Conservation (phyloP, 2,888 invertebrate genomes). For the Microplitis deprimator region DNA sequence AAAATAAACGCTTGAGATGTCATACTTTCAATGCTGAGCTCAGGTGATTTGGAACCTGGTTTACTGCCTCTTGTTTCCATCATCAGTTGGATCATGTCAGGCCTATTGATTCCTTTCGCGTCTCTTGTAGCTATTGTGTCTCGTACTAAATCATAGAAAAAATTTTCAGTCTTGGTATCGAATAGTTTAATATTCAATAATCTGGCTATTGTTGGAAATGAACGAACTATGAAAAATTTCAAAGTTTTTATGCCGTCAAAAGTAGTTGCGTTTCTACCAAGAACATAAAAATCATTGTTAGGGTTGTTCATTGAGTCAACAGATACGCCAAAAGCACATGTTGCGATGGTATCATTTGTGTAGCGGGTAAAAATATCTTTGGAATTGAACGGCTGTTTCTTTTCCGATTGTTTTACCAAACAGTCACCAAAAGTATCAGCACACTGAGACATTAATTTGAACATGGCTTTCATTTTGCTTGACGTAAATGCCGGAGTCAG, state of each 20-base stretch:
- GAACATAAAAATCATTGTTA: conserved; percentile 60
- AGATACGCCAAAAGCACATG: conserved; percentile 55
- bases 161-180: conserved; percentile 38
- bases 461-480: conserved; percentile 49
- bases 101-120: conserved; percentile 63
- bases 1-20: conserved; percentile 71
- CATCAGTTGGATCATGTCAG: conserved; percentile 76
- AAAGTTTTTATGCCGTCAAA: conserved; percentile 35
- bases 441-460: conserved; percentile 46
- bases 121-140: conserved; percentile 53
- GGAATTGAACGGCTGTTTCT: conserved; percentile 46
- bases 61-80: conserved; percentile 69
- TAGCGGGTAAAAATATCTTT: conserved; percentile 57
- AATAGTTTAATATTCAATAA: conserved; percentile 44
- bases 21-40: conserved; percentile 66
- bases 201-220: conserved; percentile 50
- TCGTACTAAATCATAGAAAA: conserved; percentile 52
- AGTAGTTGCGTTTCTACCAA: conserved; percentile 51
- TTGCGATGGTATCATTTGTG: conserved; percentile 56
- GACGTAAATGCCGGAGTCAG: conserved; percentile 47
- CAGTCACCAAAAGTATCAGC: conserved; percentile 38
- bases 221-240: conserved; percentile 47
- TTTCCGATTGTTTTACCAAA: conserved; percentile 40
- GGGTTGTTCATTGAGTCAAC: conserved; percentile 61
- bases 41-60: conserved; percentile 33